These are phyloP conservation scores for Aurelia aurita DNA, from an alignment of 30 jellyfish, hydroid and myxozoan genomes.

Conservation along the genomic window DNA sequence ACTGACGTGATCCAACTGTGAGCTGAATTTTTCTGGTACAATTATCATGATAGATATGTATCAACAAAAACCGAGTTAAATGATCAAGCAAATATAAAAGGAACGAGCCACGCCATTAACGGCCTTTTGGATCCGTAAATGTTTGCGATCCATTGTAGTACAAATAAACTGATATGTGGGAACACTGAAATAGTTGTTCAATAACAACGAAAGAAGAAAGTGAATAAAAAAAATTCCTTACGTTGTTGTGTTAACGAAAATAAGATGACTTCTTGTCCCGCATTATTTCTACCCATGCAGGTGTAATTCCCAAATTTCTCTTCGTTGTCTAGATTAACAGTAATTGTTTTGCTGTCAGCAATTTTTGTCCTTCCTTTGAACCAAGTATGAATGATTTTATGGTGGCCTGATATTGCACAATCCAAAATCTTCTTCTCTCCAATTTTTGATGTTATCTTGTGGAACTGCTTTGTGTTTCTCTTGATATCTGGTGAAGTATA, in stretches of 20 bases:
- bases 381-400: constrained; percentile 24
- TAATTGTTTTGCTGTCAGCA: background rate
- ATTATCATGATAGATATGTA: no score
- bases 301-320: constrained; percentile 58
- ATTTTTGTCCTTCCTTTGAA: constrained; percentile 10
- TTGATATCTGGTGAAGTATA: background rate
- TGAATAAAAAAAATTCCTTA: background rate
- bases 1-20: no score
- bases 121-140: no score
- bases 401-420: constrained; percentile 41
- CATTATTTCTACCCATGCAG: constrained; percentile 51
- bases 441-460: constrained; percentile 7
- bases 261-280: constrained; percentile 33
- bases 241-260: constrained; percentile 25
- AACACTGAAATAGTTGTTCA: no score
- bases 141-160: no score
- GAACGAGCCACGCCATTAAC: no score
- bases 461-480: background rate
- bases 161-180: no score
- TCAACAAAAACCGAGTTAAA: no score
- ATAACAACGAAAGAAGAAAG: no score
- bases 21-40: no score
- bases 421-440: constrained; percentile 26
- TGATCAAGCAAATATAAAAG: no score
- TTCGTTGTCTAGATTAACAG: constrained; percentile 17